Base-by-base conservation (phyloP, 1,140 invertebrate genomes). In the Anagrus nilaparvatae region DNA sequence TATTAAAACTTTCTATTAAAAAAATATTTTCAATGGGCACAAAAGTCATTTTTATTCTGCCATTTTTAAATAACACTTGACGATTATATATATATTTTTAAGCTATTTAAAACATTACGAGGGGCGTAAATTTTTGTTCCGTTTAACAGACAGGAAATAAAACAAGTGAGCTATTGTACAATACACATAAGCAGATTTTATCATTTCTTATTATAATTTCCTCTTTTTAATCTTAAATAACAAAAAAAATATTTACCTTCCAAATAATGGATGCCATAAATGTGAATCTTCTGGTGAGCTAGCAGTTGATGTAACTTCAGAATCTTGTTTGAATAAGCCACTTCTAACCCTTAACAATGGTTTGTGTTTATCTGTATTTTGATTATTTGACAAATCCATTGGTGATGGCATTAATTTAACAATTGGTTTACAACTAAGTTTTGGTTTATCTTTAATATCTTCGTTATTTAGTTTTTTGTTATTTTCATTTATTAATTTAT, bases 261-360 rank as follows among this genome's bases (percentile, higher is more conserved):
- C 76, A 54, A 81, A 81, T 0, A 81, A 63, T 5, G 79, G 78
- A 70, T 81, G 78, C 78, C 78, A 81, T 14, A 81, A 60, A 27
- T 77, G 73, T 24, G 73, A 73, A 44, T 78, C 61, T 46, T 64
- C 66, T 19, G 54, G 55, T 32, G 58, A 57, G 23, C 44, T 63
- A 14, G 57, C 64, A 7, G 61, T 69, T 25, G 58, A 65, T 18
- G 61, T 60, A 9, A 69, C 61, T 55, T 63, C 65, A 35, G 67
- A 60, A 38, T 65, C 63, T 37, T 70, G 63, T 30, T 66, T 68
- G 7, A 65, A 50, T 12, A 59, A 50, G 48, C 69, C 46, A 20
- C 47, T 64, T 21, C 58, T 56, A 31, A 61, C 59, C 47, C 56
- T 58, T 28, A 58, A 57, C 38, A 64, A 44, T 23, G 58, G 55